phyloP scores from a whole-genome alignment of 2,888 invertebrate species.

The Lacanobia wlatinum region DNA sequence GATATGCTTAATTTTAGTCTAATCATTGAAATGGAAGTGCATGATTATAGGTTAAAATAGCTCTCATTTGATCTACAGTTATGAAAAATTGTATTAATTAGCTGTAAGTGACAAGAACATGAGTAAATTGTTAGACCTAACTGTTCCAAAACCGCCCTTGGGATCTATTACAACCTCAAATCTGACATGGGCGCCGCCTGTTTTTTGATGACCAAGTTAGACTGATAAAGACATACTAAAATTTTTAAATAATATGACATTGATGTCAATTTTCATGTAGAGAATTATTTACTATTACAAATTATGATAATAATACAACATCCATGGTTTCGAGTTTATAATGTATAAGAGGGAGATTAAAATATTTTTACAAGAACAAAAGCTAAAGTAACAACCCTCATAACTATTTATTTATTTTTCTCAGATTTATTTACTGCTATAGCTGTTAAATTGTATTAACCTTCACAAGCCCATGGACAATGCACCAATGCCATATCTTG shows the following conservation, averaged over 20 bases:
- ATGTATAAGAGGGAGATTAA: constrained; percentile 70
- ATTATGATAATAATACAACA: constrained; percentile 62
- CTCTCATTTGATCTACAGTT: constrained; percentile 84
- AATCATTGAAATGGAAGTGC: constrained; percentile 87
- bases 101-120: constrained; percentile 79
- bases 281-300: constrained; percentile 71
- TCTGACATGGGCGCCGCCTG: constrained; percentile 82
- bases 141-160: constrained; percentile 76
- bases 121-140: constrained; percentile 73
- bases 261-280: constrained; percentile 77
- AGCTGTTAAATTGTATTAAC: constrained; percentile 53
- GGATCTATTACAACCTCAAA: constrained; percentile 73
- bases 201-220: constrained; percentile 81
- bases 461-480: constrained; percentile 25
- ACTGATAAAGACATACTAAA: constrained; percentile 79
- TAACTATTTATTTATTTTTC: constrained; percentile 48
- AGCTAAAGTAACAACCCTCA: constrained; percentile 49
- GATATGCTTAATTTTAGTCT: constrained; percentile 89
- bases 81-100: constrained; percentile 82
- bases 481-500: constrained; percentile 43
- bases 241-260: constrained; percentile 70
- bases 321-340: constrained; percentile 67
- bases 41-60: constrained; percentile 85
- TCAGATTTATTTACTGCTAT: constrained; percentile 57
- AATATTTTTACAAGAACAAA: constrained; percentile 62